A percentile compares a stretch with the other conserved stretches of the same genome.
Conservation (phyloP, 2,888 invertebrate species). For the Itoplectis maculator region DNA sequence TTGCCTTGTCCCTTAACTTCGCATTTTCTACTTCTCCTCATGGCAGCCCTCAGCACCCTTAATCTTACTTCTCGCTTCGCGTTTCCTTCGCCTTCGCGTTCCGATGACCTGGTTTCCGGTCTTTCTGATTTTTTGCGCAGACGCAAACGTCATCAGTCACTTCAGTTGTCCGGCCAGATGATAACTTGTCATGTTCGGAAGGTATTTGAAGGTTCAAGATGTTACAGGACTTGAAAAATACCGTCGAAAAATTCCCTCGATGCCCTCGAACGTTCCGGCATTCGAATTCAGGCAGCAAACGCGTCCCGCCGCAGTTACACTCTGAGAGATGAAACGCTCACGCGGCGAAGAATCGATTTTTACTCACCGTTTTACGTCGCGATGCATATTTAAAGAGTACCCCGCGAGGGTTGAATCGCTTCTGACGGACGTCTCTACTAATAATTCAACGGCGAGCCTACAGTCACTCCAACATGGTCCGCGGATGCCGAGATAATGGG, state of each 20-base stretch:
- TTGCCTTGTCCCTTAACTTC: constrained; percentile 1
- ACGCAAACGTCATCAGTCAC: not conserved
- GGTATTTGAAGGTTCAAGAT: no score
- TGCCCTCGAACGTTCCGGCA: no score
- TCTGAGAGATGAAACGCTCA: no score
- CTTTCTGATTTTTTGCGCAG: not conserved
- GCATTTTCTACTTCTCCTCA: not conserved
- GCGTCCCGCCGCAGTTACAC: no score
- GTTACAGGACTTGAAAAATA: no score
- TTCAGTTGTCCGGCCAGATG: no score
- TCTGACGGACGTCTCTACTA: not conserved
- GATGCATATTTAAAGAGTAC: no score
- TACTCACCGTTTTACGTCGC: no score
- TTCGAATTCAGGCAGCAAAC: no score
- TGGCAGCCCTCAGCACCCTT: not conserved
- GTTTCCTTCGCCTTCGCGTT: not conserved
- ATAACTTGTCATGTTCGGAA: no score
- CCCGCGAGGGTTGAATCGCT: not conserved
- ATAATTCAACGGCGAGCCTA: not conserved
- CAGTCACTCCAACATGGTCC: not conserved
- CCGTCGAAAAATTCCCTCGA: no score
- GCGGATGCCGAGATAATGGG: not conserved
- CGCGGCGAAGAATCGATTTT: no score
- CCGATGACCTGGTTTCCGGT: not conserved
- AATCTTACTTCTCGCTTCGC: not conserved